A percentile compares a stretch with the other conserved stretches of the same genome.
Conservation (phyloP, 2,888 invertebrate species). For the Sarcophaga rosellei region DNA sequence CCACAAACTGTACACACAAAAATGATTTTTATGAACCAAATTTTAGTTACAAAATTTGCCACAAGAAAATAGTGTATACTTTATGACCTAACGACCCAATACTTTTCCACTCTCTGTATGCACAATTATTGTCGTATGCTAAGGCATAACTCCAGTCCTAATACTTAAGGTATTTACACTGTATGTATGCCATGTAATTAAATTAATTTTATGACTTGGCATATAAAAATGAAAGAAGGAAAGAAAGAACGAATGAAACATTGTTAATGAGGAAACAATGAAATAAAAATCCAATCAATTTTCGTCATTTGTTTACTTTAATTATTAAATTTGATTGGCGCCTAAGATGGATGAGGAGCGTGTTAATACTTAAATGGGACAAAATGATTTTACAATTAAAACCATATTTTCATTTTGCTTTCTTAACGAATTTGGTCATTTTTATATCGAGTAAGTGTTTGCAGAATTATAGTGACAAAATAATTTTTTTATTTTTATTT, state of each 20-base stretch:
- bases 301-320: constrained; percentile 50
- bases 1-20: too few species aligned
- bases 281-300: constrained; percentile 63
- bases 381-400: constrained; percentile 14
- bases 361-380: constrained; percentile 14
- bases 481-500: not conserved
- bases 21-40: too few species aligned
- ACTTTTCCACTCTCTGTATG: too few species aligned
- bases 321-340: constrained; percentile 52
- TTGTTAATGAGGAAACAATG: constrained; percentile 43
- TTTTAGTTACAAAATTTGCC: too few species aligned
- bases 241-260: constrained; percentile 12
- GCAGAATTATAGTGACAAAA: not conserved
- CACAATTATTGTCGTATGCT: too few species aligned
- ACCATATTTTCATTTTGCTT: not conserved
- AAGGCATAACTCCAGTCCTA: too few species aligned
- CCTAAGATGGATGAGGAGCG: constrained; percentile 25
- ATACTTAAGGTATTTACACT: not conserved
- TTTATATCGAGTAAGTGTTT: not conserved
- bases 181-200: constrained; percentile 30
- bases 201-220: constrained; percentile 63
- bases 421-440: not conserved
- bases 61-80: too few species aligned
- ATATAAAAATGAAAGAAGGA: constrained; percentile 32
- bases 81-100: too few species aligned